Base-by-base conservation (phyloP, 2,113 vertebrate species). In the Mesitornis unicolor region DNA sequence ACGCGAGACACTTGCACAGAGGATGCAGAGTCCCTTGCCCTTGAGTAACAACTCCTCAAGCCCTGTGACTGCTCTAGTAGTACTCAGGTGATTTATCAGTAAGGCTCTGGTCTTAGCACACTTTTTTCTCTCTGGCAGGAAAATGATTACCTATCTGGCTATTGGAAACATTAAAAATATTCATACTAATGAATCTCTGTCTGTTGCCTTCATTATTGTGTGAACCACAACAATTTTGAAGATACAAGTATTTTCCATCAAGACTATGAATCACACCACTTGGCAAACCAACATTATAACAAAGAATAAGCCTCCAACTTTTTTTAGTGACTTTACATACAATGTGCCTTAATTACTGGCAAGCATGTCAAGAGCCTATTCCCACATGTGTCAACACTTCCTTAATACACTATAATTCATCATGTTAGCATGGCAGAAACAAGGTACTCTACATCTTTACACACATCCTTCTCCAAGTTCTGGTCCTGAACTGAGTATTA, bases 261-360 rank as follows among this genome's bases (percentile, higher is more conserved):
- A 93, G 97, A 94, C 96, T 97, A 97, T 97, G 96, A 98, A 98
- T 98, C 98, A 98, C 91, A 86, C 87, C 68, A 90, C 91, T 98
- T 98, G 98, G 98, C 98, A 98, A 97, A 95, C 71, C n/a, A 95
- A 89, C 42, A 42, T 53, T 89, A 25, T 84, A 96, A 95, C 97
- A 97, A 97, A 98, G 96, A 97, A 96, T 75, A 95, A 97, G 96
- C 64, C 96, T 96, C 95, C 91, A 94, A 87, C 93, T 93, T 97
- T 97, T 96, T 96, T 95, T 95, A 97, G 97, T 96, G 97, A 97
- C 95, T 98, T 98, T 98, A 97, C 97, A 98, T 97, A 98, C 97
- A 97, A 97, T 98, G 96, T 95, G 96, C 97, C 95, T 98, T 98
- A 98, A 98, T 98, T 98, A 97, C 97, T 97, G 97, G 98, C 97